phyloP scores from a whole-genome alignment of 2,797 vertebrate species.

The Zenarchopterus dispar region DNA sequence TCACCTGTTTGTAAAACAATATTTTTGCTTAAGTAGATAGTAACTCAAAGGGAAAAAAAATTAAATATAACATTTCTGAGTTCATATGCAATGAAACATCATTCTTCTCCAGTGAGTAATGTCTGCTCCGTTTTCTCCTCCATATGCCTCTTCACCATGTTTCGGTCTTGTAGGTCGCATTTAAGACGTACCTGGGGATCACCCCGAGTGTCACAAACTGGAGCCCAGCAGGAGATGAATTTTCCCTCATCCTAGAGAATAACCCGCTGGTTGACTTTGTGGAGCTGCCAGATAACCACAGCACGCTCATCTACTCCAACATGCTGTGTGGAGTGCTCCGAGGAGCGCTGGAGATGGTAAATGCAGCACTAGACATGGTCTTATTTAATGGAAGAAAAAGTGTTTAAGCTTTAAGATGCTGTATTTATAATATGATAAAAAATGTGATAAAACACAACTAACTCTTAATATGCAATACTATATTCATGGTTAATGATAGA shows the following conservation, averaged over 20 bases:
- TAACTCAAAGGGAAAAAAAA: background rate
- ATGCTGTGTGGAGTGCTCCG: constrained; percentile 94
- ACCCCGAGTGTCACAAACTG: constrained; percentile 98
- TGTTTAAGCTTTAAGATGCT: no score
- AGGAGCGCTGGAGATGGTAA: constrained; percentile 98
- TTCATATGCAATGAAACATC: background rate
- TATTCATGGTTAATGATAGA: no score
- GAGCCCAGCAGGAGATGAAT: constrained; percentile 97
- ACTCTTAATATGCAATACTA: no score
- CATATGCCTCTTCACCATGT: background rate
- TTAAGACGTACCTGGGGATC: constrained; percentile 98
- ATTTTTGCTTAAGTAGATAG: background rate
- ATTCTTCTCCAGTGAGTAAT: background rate
- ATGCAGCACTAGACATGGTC: constrained; percentile 7
- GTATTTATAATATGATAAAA: no score
- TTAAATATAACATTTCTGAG: background rate
- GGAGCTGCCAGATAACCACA: constrained; percentile 98
- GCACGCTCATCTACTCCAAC: constrained; percentile 94
- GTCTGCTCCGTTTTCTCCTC: background rate
- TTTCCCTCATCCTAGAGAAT: constrained; percentile 97
- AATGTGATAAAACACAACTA: no score
- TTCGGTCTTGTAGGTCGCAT: constrained; percentile 86
- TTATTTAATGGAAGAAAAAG: background rate
- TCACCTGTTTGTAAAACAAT: no score
- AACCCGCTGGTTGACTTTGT: constrained; percentile 98